phyloP scores from a whole-genome alignment of 1,140 invertebrate genomes.

The Cotesia chilonis region DNA sequence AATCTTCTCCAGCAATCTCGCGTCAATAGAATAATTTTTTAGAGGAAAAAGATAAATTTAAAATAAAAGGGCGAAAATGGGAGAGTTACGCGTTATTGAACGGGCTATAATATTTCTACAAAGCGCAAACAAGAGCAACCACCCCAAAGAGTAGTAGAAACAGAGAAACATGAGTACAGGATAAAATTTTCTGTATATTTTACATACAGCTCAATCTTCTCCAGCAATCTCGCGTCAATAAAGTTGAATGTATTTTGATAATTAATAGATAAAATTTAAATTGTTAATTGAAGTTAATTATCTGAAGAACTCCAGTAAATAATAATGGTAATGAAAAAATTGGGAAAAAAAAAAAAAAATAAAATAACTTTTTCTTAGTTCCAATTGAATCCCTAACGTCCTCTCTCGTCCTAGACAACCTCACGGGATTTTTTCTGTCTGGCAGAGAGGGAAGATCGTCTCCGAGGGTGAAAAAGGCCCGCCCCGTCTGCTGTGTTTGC shows the following conservation, averaged over 20 bases:
- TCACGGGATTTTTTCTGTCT: constrained; percentile 29
- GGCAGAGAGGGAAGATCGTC: constrained; percentile 21
- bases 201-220: neutral
- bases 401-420: constrained; percentile 27
- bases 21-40: neutral
- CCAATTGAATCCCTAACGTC: constrained; percentile 13
- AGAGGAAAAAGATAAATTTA: neutral
- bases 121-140: constrained; percentile 64
- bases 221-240: neutral
- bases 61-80: too few relatives aligned
- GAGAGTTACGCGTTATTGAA: constrained; percentile 60
- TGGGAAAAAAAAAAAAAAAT: neutral
- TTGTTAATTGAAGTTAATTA: neutral
- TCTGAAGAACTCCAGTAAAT: neutral
- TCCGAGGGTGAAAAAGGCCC: constrained; percentile 25
- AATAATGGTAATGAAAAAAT: neutral
- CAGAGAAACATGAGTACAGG: constrained; percentile 8
- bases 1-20: neutral
- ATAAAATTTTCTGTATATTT: neutral
- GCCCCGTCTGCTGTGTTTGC: constrained; percentile 26
- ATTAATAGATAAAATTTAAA: too few relatives aligned
- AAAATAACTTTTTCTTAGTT: constrained; percentile 6
- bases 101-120: constrained; percentile 57
- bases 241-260: too few relatives aligned
- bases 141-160: constrained; percentile 44